These are phyloP conservation scores for Xiphorhynchus erythropygius DNA, from an alignment of 2,797 vertebrate genomes.

Conservation along the genomic window DNA sequence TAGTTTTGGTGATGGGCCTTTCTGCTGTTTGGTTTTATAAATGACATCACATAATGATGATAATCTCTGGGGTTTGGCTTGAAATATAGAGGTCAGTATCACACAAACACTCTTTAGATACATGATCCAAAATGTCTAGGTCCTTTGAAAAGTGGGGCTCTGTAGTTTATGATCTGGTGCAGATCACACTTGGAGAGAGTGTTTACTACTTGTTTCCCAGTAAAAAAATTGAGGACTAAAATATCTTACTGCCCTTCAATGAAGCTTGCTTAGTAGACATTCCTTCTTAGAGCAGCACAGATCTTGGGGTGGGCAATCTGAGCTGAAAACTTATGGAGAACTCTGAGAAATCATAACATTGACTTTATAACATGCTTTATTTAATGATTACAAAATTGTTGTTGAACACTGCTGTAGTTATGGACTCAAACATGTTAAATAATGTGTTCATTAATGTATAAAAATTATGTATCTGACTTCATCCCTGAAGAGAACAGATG, in stretches of 20 bases:
- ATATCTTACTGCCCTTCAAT: background rate
- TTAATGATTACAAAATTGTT: background rate
- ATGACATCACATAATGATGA: background rate
- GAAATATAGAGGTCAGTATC: background rate
- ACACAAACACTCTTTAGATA: background rate
- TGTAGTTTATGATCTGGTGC: background rate
- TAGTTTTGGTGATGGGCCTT: background rate
- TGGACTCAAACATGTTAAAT: background rate
- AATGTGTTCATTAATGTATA: background rate
- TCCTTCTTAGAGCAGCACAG: background rate
- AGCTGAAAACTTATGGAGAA: background rate
- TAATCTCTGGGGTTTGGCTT: background rate
- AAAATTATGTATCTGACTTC: background rate
- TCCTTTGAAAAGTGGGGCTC: background rate
- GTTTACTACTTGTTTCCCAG: background rate
- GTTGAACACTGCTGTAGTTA: background rate
- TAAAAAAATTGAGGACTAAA: background rate
- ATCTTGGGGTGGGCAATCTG: background rate
- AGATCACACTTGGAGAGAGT: background rate
- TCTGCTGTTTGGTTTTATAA: background rate
- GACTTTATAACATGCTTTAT: background rate
- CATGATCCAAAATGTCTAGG: background rate
- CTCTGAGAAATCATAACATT: background rate
- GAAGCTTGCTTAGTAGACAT: background rate
- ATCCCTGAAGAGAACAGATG: background rate